Evolutionary conservation across 2,797 vertebrate genomes (phyloP), one percentile per base, ranked within the genome.

Genomic region (Urophycis tenuis): DNA sequence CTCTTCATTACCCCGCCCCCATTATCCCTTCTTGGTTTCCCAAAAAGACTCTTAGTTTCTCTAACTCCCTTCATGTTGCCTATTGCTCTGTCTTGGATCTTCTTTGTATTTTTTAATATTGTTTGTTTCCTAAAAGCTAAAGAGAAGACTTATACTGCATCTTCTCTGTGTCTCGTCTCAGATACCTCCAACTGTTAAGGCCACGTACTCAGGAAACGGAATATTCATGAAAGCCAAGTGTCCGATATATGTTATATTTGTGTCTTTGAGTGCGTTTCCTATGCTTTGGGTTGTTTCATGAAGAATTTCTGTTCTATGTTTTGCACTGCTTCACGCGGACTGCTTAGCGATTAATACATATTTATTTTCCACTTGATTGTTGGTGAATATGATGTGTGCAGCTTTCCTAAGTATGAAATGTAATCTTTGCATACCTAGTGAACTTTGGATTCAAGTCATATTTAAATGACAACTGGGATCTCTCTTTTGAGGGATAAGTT

Each of bases 151-250:
- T 67, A 67, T 67, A 25, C 19, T 60, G 53, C 9, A 60, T n/a
- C 53, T 25, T 25, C 60, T 64, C n/a, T n/a, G n/a, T n/a, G n/a
- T n/a, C 60, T 25, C 60, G 4, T 64, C 67, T 0, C 31, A 75
- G 35, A 80, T 77, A 34, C 35, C 75, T 15, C 31, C 60, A 49
- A 67, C 45, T 71, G 70, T 75, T 75, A 17, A 34, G 79, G 60
- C 73, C 22, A 7, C 76, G 72, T 84, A 80, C 83, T 90, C 90
- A 91, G 89, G 90, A 88, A 86, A 75, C 81, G 75, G 25, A 29
- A 29, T 73, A 33, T 73, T 64, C 78, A 79, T 83, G 33, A 78
- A 77, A 70, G 32, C 74, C 6, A 75, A 60, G 69, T 53, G 34
- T 73, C 53, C 60, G 74, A 72, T 80, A 29, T 77, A 76, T 76